Evolutionary conservation across 2,888 invertebrate species (phyloP), one percentile per base, ranked within the genome.

Genomic region (Coelopa pilipes): DNA sequence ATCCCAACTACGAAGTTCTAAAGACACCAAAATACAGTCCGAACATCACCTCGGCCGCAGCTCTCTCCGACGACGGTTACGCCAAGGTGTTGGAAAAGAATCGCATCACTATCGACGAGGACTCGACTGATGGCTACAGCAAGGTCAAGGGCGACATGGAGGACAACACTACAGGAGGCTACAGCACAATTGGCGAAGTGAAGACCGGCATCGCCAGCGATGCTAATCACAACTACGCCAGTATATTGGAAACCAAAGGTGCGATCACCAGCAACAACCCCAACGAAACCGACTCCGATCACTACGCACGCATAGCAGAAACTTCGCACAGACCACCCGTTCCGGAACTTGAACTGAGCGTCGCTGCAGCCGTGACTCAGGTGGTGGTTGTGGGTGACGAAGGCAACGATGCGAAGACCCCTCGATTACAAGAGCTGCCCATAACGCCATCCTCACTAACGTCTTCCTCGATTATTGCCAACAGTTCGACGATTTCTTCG

Each of bases 1-100:
- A 94, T 88, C 93, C 94, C 0, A 95, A 94, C 84, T 95, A 95
- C 84, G 95, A 95, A 87, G 92, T 93, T 77, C 85, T 95, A 65
- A 83, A 84, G 75, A 89, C 91, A 76, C 90, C 82, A 49, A 79
- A 76, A 63, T 75, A 75, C 75, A 62, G 45, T 62, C 73, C 4
- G 55, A 72, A 62, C 19, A 62, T 63, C 15, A 62, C 49, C 4
- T 75, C 78, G 11, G 78, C 82, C 7, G 83, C 84, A 7, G 84
- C 84, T 15, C 83, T 81, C 47, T 87, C 86, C 1, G 86, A 87
- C 77, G 88, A 88, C 79, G 87, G 87, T 1, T 88, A 88, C 78
- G 87, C 87, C 66, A 88, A 88, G 77, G 87, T 88, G 70, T 75
- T 84, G 72, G 87, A 87, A 71, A 87, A 87, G 76, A 85, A 84